Evolutionary conservation across 2,888 invertebrate genomes (phyloP).

Genomic region (Diarsia mendica): DNA sequence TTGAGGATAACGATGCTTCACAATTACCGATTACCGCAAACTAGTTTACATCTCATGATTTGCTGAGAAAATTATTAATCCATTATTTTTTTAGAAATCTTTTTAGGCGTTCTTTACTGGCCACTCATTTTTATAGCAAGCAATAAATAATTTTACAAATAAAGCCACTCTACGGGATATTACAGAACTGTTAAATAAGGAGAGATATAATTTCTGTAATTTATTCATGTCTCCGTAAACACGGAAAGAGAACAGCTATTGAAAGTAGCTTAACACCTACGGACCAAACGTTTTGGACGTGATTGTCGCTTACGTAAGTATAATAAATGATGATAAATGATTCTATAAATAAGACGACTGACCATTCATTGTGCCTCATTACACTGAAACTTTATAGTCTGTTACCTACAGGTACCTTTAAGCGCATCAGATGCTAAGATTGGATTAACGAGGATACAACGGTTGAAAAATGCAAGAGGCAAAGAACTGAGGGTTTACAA

Average conservation of each 20-base stretch:
- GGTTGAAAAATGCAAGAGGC: not conserved
- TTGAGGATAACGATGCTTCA: not conserved
- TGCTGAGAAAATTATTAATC: not conserved
- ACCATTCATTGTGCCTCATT: constrained; percentile 33
- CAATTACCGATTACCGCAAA: constrained; percentile 13
- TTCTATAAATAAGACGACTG: constrained; percentile 30
- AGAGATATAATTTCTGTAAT: constrained; percentile 48
- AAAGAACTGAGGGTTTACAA: not conserved
- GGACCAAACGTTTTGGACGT: constrained; percentile 35
- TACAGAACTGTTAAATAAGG: constrained; percentile 42
- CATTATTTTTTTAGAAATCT: not conserved
- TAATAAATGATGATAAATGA: constrained; percentile 48
- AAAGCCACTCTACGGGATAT: constrained; percentile 32
- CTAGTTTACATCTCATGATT: constrained; percentile 4
- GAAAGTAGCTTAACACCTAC: constrained; percentile 61
- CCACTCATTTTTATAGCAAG: not conserved
- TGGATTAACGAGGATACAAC: not conserved
- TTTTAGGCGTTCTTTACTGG: not conserved
- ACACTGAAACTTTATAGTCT: constrained; percentile 11
- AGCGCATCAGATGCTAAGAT: constrained; percentile 3
- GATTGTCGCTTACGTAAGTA: constrained; percentile 47
- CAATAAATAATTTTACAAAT: constrained; percentile 37
- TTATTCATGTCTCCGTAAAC: constrained; percentile 50
- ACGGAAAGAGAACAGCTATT: constrained; percentile 52
- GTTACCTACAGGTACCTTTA: not conserved